Conservation (phyloP, 2,888 invertebrate species). For the Emmelina monodactyla region DNA sequence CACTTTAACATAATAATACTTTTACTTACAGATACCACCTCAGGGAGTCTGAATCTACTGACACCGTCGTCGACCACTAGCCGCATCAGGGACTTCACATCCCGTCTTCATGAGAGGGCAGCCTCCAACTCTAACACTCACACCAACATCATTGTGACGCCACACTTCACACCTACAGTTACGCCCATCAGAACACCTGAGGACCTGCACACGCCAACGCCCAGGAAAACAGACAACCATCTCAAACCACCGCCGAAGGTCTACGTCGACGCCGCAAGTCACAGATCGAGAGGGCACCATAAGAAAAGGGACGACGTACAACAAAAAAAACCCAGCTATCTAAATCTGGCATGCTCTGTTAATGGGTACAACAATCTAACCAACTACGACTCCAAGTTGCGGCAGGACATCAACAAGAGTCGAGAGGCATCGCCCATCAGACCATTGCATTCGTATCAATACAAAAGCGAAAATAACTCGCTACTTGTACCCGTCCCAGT, state of each 20-base stretch:
- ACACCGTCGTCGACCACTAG: conserved; percentile 70
- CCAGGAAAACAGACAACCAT: conserved; percentile 39
- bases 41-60: conserved; percentile 69
- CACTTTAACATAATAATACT: not conserved
- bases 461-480: conserved; percentile 48
- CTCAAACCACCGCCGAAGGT: conserved; percentile 53
- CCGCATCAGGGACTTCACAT: conserved; percentile 64
- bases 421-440: conserved; percentile 76
- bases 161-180: not conserved
- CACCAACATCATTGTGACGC: conserved; percentile 19
- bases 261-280: conserved; percentile 39
- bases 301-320: conserved; percentile 48
- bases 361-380: conserved; percentile 89
- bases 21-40: conserved; percentile 60
- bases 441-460: conserved; percentile 58
- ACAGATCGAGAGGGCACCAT: conserved; percentile 41
- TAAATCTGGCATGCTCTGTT: conserved; percentile 88
- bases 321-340: conserved; percentile 83
- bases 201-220: conserved; percentile 31
- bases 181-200: conserved; percentile 28
- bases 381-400: conserved; percentile 82
- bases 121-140: conserved; percentile 34
- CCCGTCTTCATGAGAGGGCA: conserved; percentile 65
- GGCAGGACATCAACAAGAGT: conserved; percentile 77
- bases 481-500: conserved; percentile 54